A percentile compares a stretch with the other conserved stretches of the same genome.
These are phyloP conservation scores for Xanthia togata DNA, from an alignment of 2,888 invertebrate species.

Conservation along the genomic window DNA sequence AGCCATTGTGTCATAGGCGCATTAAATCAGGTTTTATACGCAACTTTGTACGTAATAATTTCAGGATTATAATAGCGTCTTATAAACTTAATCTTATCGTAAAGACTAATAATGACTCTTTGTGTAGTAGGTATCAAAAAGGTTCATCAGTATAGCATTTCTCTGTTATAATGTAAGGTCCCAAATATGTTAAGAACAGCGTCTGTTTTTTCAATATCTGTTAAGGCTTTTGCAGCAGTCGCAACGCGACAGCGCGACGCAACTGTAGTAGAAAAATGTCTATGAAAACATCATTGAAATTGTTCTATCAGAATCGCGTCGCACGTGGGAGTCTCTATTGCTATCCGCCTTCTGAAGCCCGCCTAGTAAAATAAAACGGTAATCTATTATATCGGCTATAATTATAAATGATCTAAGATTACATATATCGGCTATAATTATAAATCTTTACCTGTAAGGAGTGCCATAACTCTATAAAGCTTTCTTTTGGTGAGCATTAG, in stretches of 20 bases:
- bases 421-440: neutral
- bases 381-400: too few species aligned
- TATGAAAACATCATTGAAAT: too few species aligned
- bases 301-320: too few species aligned
- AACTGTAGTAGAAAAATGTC: too few species aligned
- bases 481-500: neutral
- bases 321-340: neutral
- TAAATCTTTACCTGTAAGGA: neutral
- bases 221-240: too few species aligned
- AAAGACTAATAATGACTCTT: neutral
- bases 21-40: slow-evolving; percentile 25
- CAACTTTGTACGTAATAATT: slow-evolving; percentile 4
- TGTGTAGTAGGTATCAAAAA: neutral
- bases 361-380: neutral
- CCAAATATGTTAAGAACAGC: neutral
- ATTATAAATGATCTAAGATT: too few species aligned
- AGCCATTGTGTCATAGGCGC: slow-evolving; percentile 46
- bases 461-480: neutral
- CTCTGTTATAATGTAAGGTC: neutral
- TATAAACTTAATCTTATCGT: slow-evolving; percentile 7
- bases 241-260: too few species aligned
- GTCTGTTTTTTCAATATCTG: neutral
- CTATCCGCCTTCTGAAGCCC: neutral
- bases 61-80: slow-evolving; percentile 6
- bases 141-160: too few species aligned